These are phyloP conservation scores for Rousettus madagascariensis DNA, from an alignment of 2,797 vertebrate species.

Conservation along the genomic window DNA sequence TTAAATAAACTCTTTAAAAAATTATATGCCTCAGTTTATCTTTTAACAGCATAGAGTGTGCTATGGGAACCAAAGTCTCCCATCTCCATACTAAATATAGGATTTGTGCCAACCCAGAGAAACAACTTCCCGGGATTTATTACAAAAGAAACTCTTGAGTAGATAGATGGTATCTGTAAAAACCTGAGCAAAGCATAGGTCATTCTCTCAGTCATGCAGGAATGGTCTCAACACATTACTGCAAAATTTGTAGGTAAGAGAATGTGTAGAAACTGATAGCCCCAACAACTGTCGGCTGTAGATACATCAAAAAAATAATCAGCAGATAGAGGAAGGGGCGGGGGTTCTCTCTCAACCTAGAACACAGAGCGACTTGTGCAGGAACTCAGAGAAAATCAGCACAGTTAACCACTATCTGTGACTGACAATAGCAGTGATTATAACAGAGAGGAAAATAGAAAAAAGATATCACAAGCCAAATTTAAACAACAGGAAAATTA, in stretches of 20 bases:
- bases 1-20: background rate
- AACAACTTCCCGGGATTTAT: background rate
- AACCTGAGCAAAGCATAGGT: background rate
- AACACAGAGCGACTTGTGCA: background rate
- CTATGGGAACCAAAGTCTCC: background rate
- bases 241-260: background rate
- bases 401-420: background rate
- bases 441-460: background rate
- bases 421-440: background rate
- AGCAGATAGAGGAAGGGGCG: background rate
- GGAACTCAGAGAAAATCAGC: slow-evolving; percentile 16
- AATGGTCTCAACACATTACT: background rate
- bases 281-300: background rate
- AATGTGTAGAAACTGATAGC: background rate
- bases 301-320: background rate
- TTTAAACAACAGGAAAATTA: slow-evolving; percentile 18
- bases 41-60: background rate
- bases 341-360: background rate
- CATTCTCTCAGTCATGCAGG: background rate
- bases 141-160: background rate
- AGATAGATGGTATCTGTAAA: background rate
- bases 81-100: slow-evolving; percentile 31
- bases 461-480: background rate
- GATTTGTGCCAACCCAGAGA: background rate
- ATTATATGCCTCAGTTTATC: background rate